Percentiles rank a stretch among this genome's conserved stretches.
Evolutionary conservation across 2,797 vertebrate genomes (phyloP).

Genomic region (Setipinna tenuifilis): DNA sequence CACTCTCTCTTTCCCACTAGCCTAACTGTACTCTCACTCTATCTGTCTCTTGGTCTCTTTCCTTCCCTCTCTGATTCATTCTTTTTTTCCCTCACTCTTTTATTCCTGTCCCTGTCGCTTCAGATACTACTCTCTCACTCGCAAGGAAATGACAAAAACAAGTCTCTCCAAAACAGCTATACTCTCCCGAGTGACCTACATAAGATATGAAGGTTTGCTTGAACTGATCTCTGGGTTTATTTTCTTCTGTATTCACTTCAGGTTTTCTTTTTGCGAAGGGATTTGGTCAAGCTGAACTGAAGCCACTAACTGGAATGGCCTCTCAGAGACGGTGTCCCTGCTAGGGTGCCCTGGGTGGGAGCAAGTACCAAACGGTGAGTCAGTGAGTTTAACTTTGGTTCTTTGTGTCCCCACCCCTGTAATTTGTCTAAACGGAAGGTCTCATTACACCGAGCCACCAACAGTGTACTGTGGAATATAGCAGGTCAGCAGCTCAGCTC

Average conservation of each 20-base stretch:
- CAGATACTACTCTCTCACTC: background rate
- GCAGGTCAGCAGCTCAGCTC: background rate
- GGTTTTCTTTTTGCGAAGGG: conserved; percentile 26
- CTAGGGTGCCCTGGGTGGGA: conserved; percentile 50
- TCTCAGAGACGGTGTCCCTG: conserved; percentile 42
- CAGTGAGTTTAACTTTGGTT: background rate
- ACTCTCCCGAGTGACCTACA: background rate
- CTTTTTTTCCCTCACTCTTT: too few relatives aligned
- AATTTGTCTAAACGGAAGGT: background rate
- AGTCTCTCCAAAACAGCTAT: background rate
- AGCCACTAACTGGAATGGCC: conserved; percentile 53
- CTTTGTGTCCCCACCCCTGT: background rate
- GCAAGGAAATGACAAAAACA: background rate
- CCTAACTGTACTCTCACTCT: background rate
- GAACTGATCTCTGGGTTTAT: background rate
- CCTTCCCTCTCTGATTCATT: background rate
- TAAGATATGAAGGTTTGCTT: background rate
- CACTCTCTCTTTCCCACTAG: background rate
- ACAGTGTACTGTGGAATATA: background rate
- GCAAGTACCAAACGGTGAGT: conserved; percentile 45
- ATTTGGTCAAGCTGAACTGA: conserved; percentile 34
- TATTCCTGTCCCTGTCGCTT: too few relatives aligned
- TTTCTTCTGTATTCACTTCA: conserved; percentile 33
- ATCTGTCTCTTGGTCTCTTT: background rate
- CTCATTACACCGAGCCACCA: background rate